Evolutionary conservation across 2,888 invertebrate genomes (phyloP), one percentile per base, ranked within the genome.

Genomic region (Brassicogethes aeneus): DNA sequence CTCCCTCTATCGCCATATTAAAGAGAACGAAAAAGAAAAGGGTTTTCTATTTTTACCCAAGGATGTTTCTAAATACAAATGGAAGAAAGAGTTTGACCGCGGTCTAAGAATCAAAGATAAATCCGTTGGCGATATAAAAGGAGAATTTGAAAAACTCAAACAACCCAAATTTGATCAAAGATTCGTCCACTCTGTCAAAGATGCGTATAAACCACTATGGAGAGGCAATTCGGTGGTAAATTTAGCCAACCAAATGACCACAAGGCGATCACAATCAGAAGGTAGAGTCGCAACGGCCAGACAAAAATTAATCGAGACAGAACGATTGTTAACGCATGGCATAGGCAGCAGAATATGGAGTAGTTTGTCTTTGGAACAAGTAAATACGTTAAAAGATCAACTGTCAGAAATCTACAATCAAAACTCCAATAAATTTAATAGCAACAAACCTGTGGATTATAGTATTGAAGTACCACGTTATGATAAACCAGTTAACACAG

Each of bases 91-190:
- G 40, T 71, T 71, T 16, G 91, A 91, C 58, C 73, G 82, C 48
- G 86, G 89, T 0, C 68, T 94, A 29, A 74, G 84, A 55, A 78
- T 81, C 30, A 89, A 87, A 62, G 88, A 91, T 62, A 85, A 86
- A 60, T 91, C 92, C 0, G 88, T 93, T 0, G 87, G 88, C 64
- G 86, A 93, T 65, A 75, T 93, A 7, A 80, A 82, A 54, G 82
- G 83, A 46, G 80, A 82, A 55, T 87, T 88, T 55, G 79, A 80
- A 57, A 79, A 77, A 57, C 68, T 81, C 42, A 70, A 76, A 36
- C 69, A 72, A 10, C 73, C 74, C 51, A 51, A 62, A 70, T 68
- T 62, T 23, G 68, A 75, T 51, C 45, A 65, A 55, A 66, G 62
- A 40, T 69, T 71, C 37, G 57, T 71, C 3, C 65, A 67, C 10